Percentiles rank a stretch among this genome's conserved stretches.
Conservation (phyloP, 2,888 invertebrate species). For the Apantesis nais region DNA sequence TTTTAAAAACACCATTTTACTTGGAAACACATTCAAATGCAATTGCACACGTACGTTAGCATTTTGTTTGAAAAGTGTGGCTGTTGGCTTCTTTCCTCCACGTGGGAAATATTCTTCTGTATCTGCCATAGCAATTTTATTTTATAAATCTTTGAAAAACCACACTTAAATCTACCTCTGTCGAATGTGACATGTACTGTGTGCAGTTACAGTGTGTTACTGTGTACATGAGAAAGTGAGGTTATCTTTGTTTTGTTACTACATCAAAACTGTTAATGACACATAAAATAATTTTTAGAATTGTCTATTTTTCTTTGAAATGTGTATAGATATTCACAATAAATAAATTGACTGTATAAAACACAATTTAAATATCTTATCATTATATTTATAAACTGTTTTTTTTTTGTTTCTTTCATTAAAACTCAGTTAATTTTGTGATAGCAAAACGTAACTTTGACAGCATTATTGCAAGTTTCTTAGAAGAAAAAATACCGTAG, state of each 20-base stretch:
- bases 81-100: slow-evolving; percentile 81
- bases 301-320: neutral
- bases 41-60: slow-evolving; percentile 66
- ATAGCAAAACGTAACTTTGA: neutral
- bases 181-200: neutral
- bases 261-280: neutral
- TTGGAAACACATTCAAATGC: neutral
- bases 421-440: neutral
- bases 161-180: neutral
- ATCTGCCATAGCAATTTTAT: slow-evolving; percentile 62
- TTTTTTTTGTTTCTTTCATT: neutral
- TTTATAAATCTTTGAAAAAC: slow-evolving; percentile 20
- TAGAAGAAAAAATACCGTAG: too few relatives aligned
- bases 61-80: slow-evolving; percentile 75
- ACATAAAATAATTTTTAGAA: too few relatives aligned
- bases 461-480: too few relatives aligned
- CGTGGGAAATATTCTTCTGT: slow-evolving; percentile 86
- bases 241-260: slow-evolving; percentile 54
- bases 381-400: neutral
- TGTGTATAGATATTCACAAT: neutral
- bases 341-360: neutral
- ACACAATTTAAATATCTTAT: neutral
- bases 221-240: slow-evolving; percentile 56
- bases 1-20: neutral
- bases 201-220: slow-evolving; percentile 2